A percentile compares a stretch with the other conserved stretches of the same genome.
These are phyloP conservation scores for Thinocorus orbignyianus DNA, from an alignment of 2,113 vertebrate genomes.

Conservation along the genomic window DNA sequence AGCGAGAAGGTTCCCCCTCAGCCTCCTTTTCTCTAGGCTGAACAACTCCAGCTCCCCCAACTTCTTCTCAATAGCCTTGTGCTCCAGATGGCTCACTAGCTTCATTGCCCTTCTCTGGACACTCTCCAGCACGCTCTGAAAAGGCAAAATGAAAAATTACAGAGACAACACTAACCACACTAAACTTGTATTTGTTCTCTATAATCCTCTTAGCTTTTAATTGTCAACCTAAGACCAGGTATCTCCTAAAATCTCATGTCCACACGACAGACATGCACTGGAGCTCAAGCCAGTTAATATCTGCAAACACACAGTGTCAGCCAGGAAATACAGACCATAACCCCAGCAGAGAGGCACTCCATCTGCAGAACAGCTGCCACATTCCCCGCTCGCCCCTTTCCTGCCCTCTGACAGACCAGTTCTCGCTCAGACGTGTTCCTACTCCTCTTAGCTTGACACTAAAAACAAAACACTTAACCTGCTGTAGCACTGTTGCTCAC, in stretches of 20 bases:
- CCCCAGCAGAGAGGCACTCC: accelerated
- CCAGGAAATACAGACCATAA: neutral
- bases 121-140: neutral
- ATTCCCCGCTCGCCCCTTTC: neutral
- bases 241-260: neutral
- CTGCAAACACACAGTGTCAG: neutral
- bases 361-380: neutral
- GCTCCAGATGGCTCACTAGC: neutral
- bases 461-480: neutral
- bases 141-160: neutral
- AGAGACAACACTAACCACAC: neutral
- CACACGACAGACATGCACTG: neutral
- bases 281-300: neutral
- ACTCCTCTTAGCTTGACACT: neutral
- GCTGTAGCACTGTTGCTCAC: neutral
- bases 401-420: neutral
- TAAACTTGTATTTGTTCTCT: neutral
- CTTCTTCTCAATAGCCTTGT: neutral
- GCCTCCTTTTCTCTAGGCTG: neutral
- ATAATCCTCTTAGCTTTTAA: neutral
- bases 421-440: neutral
- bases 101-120: neutral
- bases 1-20: neutral
- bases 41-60: neutral
- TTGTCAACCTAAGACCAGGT: neutral